Base-by-base conservation (phyloP, 2,888 invertebrate species). In the Opisthograptis luteolata region DNA sequence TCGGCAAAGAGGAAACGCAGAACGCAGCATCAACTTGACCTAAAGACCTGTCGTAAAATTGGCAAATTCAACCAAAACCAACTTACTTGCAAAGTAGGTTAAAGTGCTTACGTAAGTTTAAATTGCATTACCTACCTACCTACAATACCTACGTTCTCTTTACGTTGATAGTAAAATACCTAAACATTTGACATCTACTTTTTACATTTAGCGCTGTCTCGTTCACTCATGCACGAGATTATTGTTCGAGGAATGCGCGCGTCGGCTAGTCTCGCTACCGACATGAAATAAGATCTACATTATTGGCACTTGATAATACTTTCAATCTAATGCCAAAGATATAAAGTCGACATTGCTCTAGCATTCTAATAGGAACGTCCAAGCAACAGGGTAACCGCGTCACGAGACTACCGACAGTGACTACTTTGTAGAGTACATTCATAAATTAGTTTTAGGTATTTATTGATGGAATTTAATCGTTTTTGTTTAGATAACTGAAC, bases 121-220 rank as follows among this genome's bases (percentile, higher is more conserved):
- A 85, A 87, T 86, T 86, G 81, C 81, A 83, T 84, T 81, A 72
- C 36, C 35, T 86, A 85, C 79, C 83, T 85, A 87, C 79, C 77
- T 86, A 85, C 9, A n/a, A 9, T 25, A 10, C 76, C 76, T 84
- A 82, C 82, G 74, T 83, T 83, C 81, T 77, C 82, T 44, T 43
- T 83, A 80, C 77, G 79, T 77, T 70, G 71, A 78, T 84, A 85
- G 81, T 83, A 84, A 86, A 84, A 84, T 89, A 90, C 87, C 89
- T 87, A 89, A 87, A 87, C 84, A 87, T 87, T 89, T 87, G 86
- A 87, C 81, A 87, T 86, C 76, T 82, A 87, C 85, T 88, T 88
- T 87, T 87, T 84, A 83, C 77, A n/a, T 70, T 25, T 84, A 68
- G 66, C 68, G 74, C 80, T 68, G 55, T 90, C 89, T 81, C 84